Evolutionary conservation across 2,888 invertebrate genomes (phyloP), one percentile per base, ranked within the genome.

Genomic region (Nomada flava): DNA sequence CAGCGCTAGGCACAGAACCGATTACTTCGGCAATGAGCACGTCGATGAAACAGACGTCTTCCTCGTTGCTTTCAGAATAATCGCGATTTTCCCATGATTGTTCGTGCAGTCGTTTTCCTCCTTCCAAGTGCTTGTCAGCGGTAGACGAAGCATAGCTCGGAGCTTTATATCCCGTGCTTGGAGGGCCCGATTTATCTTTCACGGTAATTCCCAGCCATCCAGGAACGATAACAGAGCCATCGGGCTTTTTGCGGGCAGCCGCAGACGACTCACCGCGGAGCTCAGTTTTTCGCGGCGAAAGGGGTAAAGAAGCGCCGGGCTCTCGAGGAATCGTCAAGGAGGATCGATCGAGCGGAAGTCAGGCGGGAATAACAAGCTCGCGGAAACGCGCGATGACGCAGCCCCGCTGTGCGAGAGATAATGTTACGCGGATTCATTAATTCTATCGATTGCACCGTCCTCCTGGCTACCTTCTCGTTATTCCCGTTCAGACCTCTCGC

Each of bases 401-500:
- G 26, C 26, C 26, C 26, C 26, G 26, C 26, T 26, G 2, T 26
- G 26, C 26, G 26, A 26, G 26, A 26, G 26, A 26, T 26, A 26
- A 26, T 26, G 2, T 26, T 26, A 26, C 26, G 26, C 26, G 26
- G 26, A 26, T 26, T 26, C 26, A 26, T 83, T 82, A 82, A 83
- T 82, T 82, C 82, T 82, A 83, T 83, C 78, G 83, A 77, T 83
- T 74, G 70, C 67, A 42, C 67, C 57, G 52, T 69, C 13, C 62
- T 65, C 65, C 60, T 18, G 52, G 42, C 29, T 63, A 3, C n/a
- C 68, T 60, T 62, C 82, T 82, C 71, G 82, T 83, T 75, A 77
- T 67, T 70, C 65, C 76, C n/a, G 68, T 73, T 76, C 76, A 57
- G 67, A 26, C 26, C 26, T 26, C 26, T 26, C 26, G 26, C 26